Percentiles rank a stretch among this genome's conserved stretches.
Conservation (phyloP, 2,888 invertebrate genomes). For the Eumerus sabulonum region DNA sequence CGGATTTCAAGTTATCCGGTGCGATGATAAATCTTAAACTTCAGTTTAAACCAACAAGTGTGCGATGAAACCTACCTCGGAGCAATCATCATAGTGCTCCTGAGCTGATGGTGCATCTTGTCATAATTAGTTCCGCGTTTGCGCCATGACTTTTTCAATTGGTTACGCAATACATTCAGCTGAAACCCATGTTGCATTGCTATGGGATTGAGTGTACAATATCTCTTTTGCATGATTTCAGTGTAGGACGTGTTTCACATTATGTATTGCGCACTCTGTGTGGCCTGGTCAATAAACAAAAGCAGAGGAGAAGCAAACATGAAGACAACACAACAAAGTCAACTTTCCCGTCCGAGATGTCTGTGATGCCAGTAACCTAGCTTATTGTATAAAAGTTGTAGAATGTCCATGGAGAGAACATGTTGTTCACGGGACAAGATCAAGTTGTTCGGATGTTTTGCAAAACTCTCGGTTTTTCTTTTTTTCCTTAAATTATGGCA, state of each 20-base stretch:
- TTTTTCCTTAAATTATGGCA: no score
- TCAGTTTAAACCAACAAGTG: background rate
- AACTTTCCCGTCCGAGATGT: background rate
- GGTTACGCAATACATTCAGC: background rate
- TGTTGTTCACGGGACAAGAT: constrained; percentile 1
- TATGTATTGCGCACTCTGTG: background rate
- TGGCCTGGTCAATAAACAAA: no score
- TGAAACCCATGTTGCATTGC: background rate
- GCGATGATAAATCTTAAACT: background rate
- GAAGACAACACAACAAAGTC: background rate
- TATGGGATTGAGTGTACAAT: background rate
- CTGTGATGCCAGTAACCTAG: background rate
- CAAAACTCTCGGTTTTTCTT: no score
- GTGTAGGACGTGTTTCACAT: background rate
- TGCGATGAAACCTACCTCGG: background rate
- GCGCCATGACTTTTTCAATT: background rate
- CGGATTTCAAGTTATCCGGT: background rate
- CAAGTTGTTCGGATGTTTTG: no score
- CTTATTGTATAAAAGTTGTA: background rate
- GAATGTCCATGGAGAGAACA: no score
- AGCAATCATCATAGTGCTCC: no score
- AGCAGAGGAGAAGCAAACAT: no score
- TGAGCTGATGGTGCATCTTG: no score
- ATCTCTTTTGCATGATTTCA: background rate
- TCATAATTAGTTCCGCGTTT: constrained; percentile 1